Evolutionary conservation across 2,888 invertebrate genomes (phyloP).

Genomic region (Dichetophora obliterata): DNA sequence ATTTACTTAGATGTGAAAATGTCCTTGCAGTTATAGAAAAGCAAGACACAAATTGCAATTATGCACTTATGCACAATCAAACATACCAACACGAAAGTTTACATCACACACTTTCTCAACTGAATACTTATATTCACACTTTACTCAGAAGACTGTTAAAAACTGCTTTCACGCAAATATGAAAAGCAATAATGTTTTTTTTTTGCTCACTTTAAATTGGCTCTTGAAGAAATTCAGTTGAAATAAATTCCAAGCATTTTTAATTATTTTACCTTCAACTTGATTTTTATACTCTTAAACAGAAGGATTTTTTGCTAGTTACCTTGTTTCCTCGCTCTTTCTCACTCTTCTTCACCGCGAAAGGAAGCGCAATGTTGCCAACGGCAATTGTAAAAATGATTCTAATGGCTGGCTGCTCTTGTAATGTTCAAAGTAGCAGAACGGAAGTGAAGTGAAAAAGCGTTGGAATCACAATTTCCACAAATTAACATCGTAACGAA

Average conservation of each 20-base stretch:
- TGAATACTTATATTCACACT: neutral
- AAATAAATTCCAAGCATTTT: constrained; percentile 13
- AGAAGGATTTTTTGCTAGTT: neutral
- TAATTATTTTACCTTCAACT: constrained; percentile 33
- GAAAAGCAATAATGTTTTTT: neutral
- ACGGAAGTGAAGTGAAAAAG: constrained; percentile 20
- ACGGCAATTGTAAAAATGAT: neutral
- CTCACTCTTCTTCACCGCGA: too few species aligned
- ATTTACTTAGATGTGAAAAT: neutral
- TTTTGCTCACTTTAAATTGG: neutral
- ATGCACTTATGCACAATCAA: neutral
- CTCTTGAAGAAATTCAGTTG: neutral
- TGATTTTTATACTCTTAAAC: neutral
- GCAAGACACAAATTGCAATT: neutral
- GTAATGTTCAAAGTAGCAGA: neutral
- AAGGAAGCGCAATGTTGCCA: neutral
- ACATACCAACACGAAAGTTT: neutral
- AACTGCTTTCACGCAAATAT: neutral
- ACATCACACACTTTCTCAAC: too few species aligned
- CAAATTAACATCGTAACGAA: constrained; percentile 30
- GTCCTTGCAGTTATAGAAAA: neutral
- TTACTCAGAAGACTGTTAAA: neutral
- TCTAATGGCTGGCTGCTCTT: neutral
- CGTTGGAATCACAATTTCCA: constrained; percentile 19
- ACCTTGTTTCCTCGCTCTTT: neutral